Percentiles rank a stretch among this genome's conserved stretches.
These are phyloP conservation scores for Ancistrus triradiatus DNA, from an alignment of 2,113 vertebrate species.

Conservation along the genomic window DNA sequence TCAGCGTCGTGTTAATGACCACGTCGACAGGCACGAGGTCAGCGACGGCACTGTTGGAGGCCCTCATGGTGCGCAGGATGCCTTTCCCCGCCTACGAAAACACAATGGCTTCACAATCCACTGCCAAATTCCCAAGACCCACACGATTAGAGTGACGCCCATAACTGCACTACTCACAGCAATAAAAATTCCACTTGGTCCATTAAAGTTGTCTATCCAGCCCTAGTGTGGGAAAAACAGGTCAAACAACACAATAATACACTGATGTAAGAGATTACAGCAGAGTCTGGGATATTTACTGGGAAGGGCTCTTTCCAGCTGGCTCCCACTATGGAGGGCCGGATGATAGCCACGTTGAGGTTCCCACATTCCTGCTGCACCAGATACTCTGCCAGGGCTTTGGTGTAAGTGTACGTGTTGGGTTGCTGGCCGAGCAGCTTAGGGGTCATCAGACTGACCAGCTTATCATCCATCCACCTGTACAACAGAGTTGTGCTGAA, in stretches of 20 bases:
- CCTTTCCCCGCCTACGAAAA: conserved; percentile 88
- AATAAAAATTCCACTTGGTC: conserved; percentile 95
- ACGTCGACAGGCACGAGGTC: conserved; percentile 95
- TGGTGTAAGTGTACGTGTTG: conserved; percentile 94
- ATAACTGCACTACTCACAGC: conserved; percentile 76
- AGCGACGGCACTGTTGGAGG: conserved; percentile 88
- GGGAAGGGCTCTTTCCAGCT: conserved; percentile 99
- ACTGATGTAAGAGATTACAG: not conserved
- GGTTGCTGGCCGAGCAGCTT: conserved; percentile 87
- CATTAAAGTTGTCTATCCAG: conserved; percentile 99
- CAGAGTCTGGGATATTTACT: conserved; percentile 67
- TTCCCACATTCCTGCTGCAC: conserved; percentile 88
- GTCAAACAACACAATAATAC: not conserved
- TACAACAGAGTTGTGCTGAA: no score
- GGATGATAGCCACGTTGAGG: conserved; percentile 87
- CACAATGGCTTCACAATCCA: conserved; percentile 3
- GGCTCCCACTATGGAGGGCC: conserved; percentile 95
- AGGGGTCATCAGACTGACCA: conserved; percentile 87
- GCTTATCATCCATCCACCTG: conserved; percentile 96
- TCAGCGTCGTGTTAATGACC: conserved; percentile 87
- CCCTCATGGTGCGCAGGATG: conserved; percentile 95
- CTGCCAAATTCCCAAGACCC: not conserved
- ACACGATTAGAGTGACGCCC: not conserved
- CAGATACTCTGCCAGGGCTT: conserved; percentile 91
- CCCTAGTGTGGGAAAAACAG: conserved; percentile 68